Percentiles rank a stretch among this genome's conserved stretches.
Conservation (phyloP, 2,113 vertebrate genomes). For the Phylloscopus trochiloides region DNA sequence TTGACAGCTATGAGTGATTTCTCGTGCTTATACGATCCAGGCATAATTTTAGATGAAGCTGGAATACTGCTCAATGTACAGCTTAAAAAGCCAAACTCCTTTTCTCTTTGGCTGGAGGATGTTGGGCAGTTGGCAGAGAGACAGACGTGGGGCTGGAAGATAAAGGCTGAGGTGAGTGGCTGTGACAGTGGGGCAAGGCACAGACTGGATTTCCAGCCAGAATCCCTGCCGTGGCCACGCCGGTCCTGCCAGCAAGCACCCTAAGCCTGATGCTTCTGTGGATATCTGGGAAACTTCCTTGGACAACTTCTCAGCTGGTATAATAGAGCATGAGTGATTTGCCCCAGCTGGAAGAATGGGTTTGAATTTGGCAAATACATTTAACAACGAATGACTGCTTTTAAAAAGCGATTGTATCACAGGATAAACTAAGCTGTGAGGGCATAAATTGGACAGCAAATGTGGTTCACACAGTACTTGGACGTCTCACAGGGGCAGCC, state of each 20-base stretch:
- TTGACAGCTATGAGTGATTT: constrained; percentile 34
- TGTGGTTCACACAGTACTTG: not conserved
- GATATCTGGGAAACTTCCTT: not conserved
- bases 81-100: not conserved
- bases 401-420: not conserved
- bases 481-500: not conserved
- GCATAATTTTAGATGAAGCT: not conserved
- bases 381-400: not conserved
- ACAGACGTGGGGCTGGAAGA: not conserved
- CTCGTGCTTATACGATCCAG: not conserved
- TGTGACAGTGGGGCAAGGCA: not conserved
- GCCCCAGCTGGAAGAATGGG: not conserved
- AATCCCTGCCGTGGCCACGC: rapidly evolving
- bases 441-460: not conserved
- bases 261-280: not conserved
- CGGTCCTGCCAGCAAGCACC: not conserved
- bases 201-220: rapidly evolving
- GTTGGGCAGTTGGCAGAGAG: not conserved
- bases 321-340: not conserved
- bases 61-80: not conserved
- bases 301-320: not conserved
- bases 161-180: not conserved
- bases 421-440: not conserved
- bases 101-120: not conserved
- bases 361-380: constrained; percentile 15